Evolutionary conservation across 2,888 invertebrate species (phyloP), one percentile per base, ranked within the genome.

Genomic region (Dryobota labecula): DNA sequence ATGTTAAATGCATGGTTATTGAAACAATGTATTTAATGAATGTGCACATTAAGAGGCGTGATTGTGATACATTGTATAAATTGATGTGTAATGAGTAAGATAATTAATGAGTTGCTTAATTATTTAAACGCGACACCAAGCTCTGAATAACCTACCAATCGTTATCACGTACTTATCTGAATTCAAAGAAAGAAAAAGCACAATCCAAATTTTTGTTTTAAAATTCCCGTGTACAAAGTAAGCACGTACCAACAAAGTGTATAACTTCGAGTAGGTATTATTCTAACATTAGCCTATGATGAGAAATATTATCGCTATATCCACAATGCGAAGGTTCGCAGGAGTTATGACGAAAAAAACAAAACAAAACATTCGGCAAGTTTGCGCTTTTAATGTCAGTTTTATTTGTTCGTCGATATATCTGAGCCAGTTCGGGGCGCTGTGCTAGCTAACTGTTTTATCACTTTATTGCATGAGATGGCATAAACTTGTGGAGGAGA

Each of bases 401-500:
- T 95, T 95, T 95, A 95, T 95, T 94, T 93, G 93, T 93, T 94
- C 90, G 87, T 92, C 94, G 90, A 95, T 95, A 94, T 94, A 94
- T 94, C 92, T 90, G 88, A 91, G 90, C 88, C 90, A 91, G 92
- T 92, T 92, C 88, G 89, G 90, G 90, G 90, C 91, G 91, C 89
- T 90, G 91, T 92, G 92, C 90, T 89, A 90, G 92, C 94, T 95
- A 95, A 95, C 94, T 95, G 94, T 94, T 95, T 95, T 95, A 95
- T 95, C 94, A 94, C 94, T 95, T 95, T 95, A 95, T 95, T 92
- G 94, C 94, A 94, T 93, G 95, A 92, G 91, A 94, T 94, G 91
- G 90, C 92, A 94, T 95, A 94, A 94, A 95, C 90, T 94, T 90
- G 90, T 87, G 90, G 90, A 89, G 89, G 90, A 90, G 90, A 89